Evolutionary conservation across 1,140 invertebrate genomes (phyloP), one percentile per base, ranked within the genome.

Genomic region (Lepidurus arcticus): DNA sequence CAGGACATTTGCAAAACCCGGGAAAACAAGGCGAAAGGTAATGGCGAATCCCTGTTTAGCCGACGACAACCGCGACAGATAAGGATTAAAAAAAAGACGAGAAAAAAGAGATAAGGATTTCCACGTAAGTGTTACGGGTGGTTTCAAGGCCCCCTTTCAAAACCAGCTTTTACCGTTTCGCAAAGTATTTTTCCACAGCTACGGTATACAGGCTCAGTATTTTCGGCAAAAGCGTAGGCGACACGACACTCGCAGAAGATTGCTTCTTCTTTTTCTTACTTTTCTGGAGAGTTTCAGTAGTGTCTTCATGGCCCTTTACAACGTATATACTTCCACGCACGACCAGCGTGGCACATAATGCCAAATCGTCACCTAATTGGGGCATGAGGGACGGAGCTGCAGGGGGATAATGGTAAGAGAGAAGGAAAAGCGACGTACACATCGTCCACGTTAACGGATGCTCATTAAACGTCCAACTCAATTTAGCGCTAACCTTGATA

Each of bases 281-380:
- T 65, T 65, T 16, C 9, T 65, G 81, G 88, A 91, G 10, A 83
- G 85, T 42, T 86, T 85, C 42, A 91, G 83, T 76, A 87, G 86
- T 76, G 88, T 86, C 34, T 83, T 84, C 76, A 89, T 86, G 78
- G 89, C 85, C 79, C 87, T 81, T 8, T 85, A 80, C 44, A 90
- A 81, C 8, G 83, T 84, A 44, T 81, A 83, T 86, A 1, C 87
- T 86, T 82, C 90, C 90, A 81, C 88, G 86, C 21, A 91, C 86
- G 26, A 92, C 85, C 80, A 92, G 91, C 10, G 88, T 88, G 45
- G 89, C 89, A 82, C 90, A 90, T 78, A 89, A 87, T 1, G 90
- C 87, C 9, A 92, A 86, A 78, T 91, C 87, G 80, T 90, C 88
- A 8, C 88, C 88, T 84, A 92, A 88, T 82, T 91, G 90, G 84